Base-by-base conservation (phyloP, 2,797 vertebrate genomes). In the Taenioides sp. region DNA sequence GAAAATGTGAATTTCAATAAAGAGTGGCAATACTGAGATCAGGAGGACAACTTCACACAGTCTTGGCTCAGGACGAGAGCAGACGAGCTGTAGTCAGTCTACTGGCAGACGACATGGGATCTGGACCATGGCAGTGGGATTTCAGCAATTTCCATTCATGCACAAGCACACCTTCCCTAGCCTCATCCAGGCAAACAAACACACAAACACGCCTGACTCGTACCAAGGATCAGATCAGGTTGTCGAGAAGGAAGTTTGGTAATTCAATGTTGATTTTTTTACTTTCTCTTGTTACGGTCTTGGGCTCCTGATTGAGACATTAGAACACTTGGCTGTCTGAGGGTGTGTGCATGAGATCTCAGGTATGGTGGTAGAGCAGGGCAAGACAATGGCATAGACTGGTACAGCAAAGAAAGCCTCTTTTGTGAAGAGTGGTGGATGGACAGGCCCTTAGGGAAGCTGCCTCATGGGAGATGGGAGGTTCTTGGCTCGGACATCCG, bases 401-500 rank as follows among this genome's bases (percentile, higher is more conserved):
- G 77, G 88, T 80, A 77, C 73, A 78, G 78, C 78, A 77, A 91
- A 94, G 90, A 94, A 94, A 89, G 87, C 82, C 85, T 88, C 91
- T 92, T 91, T 93, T 93, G 92, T 94, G 81, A 82, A 34, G 84
- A 80, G 58, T 28, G 67, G 81, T 87, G 86, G 89, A 92, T 83
- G 89, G 85, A 85, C 88, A 88, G 89, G 88, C 85, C 90, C 91
- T 75, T 64, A 83, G 86, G 92, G 89, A 88, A 87, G 72, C 79
- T 76, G 87, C 88, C 90, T 86, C 87, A 87, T 90, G 88, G 88
- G 88, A 84, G 87, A 92, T 90, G 91, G 92, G 91, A 88, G 92
- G 88, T 89, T 92, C 84, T 87, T 90, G 90, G 91, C 88, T 61
- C 16, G 20, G 72, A 87, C 87, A 71, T 78, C 79, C 80, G 82